Base-by-base conservation (phyloP, 2,113 vertebrate genomes). In the Nesoenas mayeri region DNA sequence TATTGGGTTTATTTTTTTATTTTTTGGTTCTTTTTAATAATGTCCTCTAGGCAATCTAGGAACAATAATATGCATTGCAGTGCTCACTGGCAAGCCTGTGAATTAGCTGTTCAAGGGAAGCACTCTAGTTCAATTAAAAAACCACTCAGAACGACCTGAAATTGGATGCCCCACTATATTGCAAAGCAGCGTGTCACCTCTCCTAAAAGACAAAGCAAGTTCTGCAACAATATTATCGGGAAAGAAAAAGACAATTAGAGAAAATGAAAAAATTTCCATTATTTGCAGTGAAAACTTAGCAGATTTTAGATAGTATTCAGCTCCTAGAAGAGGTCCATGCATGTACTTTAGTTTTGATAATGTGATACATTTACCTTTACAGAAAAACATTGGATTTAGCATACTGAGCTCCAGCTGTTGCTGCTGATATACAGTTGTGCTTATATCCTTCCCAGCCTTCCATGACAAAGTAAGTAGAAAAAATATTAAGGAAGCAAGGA, bases 131-230 rank as follows among this genome's bases (percentile, higher is more conserved):
- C 32, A 57, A 20, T 20, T 53, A 67, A 38, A 77, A 26, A 38
- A 1, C 2, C 6, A 7, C 19, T 53, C 34, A 32, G 31, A 89
- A 71, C 15, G 53, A 53, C 22, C 20, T 65, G 65, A 12, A 87
- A 65, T 7, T 71, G 7, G 10, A 9, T 0, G 0, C 5, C 40
- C 7, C 16, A 13, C 25, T 10, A 6, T 12, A 17, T 3, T 75
- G 70, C 78, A 85, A 79, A 79, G 53, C 71, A 64, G 26, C 64
- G 5, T 2, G 1, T n/a, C 79, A 40, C 44, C 84, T 74, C 56
- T 84, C 14, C 32, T 60, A 13, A n/a, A 75, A 61, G 18, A 79
- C 38, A 75, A 79, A 72, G 44, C 8, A 40, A 86, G 65, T 64
- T 77, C 53, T 56, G 34, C 12, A 71, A 28, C 10, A 17, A 60